Conservation (phyloP, 2,797 vertebrate genomes). For the Schizopygopsis pylzovi region DNA sequence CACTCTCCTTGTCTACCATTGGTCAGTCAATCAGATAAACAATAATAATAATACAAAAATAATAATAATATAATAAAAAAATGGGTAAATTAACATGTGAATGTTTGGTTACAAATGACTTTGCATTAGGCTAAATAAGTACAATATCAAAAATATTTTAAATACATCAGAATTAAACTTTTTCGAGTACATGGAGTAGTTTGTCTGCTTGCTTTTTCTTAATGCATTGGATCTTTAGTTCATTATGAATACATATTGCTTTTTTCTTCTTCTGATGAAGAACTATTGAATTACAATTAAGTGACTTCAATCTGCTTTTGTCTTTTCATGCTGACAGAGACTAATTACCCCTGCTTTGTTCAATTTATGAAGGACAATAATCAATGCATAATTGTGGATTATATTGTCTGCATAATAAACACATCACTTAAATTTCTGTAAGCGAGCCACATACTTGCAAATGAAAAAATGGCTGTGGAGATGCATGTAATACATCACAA, state of each 20-base stretch:
- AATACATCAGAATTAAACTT: background rate
- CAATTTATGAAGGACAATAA: slow-evolving; percentile 81
- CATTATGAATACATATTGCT: slow-evolving; percentile 52
- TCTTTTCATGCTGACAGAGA: slow-evolving; percentile 70
- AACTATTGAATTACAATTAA: slow-evolving; percentile 57
- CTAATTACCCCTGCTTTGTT: slow-evolving; percentile 75
- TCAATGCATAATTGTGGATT: slow-evolving; percentile 64
- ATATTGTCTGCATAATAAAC: slow-evolving; percentile 78
- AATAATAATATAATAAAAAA: background rate
- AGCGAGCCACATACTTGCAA: slow-evolving; percentile 67
- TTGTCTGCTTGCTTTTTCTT: slow-evolving; percentile 23
- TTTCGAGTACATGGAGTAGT: slow-evolving; percentile 4
- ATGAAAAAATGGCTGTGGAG: slow-evolving; percentile 67
- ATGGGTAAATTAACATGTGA: background rate
- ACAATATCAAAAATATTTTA: background rate
- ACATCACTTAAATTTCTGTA: slow-evolving; percentile 76
- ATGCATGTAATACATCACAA: slow-evolving; percentile 41
- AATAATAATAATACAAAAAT: background rate
- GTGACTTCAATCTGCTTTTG: slow-evolving; percentile 41
- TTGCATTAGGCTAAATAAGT: background rate
- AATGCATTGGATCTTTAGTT: slow-evolving; percentile 38
- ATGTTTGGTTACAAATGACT: background rate
- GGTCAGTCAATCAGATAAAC: background rate
- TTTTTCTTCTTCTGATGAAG: slow-evolving; percentile 55
- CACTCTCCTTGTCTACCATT: background rate